phyloP scores from a whole-genome alignment of 2,797 vertebrate genomes.

The Dendrocincla fuliginosa region DNA sequence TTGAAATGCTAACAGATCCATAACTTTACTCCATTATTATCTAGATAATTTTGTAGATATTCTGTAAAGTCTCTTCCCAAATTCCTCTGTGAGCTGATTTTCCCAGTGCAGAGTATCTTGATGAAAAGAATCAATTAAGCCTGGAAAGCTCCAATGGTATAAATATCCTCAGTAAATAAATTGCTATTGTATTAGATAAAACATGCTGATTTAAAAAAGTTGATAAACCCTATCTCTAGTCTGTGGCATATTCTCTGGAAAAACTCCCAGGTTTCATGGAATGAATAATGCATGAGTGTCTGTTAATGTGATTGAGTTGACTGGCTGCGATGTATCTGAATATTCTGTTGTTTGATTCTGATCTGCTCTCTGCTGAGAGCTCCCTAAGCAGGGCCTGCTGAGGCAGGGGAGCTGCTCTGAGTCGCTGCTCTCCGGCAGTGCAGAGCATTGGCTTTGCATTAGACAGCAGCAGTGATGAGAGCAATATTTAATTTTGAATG shows the following conservation, averaged over 20 bases:
- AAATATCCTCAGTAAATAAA: conserved; percentile 70
- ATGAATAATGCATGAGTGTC: conserved; percentile 74
- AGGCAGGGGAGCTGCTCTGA: conserved; percentile 12
- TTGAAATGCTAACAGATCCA: conserved; percentile 54
- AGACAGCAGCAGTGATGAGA: conserved; percentile 44
- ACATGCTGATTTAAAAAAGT: conserved; percentile 67
- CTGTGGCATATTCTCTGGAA: conserved; percentile 69
- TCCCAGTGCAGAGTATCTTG: conserved; percentile 37
- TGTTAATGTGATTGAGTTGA: conserved; percentile 56
- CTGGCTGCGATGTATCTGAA: conserved; percentile 47
- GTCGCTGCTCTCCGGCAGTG: conserved; percentile 8
- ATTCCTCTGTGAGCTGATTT: conserved; percentile 31
- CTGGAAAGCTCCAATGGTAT: conserved; percentile 49
- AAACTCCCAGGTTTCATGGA: conserved; percentile 65
- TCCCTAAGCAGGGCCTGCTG: conserved; percentile 15
- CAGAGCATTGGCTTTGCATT: conserved; percentile 21
- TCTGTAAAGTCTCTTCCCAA: background rate
- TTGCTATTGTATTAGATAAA: conserved; percentile 72
- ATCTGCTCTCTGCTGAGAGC: conserved; percentile 47
- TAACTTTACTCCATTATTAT: conserved; percentile 32
- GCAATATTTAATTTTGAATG: conserved; percentile 56
- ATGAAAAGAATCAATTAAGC: conserved; percentile 66
- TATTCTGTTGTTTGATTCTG: conserved; percentile 64
- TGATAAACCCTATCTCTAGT: conserved; percentile 64
- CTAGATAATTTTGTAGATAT: conserved; percentile 28